Base-by-base conservation (phyloP, 2,113 vertebrate genomes). In the Lonchura striata region DNA sequence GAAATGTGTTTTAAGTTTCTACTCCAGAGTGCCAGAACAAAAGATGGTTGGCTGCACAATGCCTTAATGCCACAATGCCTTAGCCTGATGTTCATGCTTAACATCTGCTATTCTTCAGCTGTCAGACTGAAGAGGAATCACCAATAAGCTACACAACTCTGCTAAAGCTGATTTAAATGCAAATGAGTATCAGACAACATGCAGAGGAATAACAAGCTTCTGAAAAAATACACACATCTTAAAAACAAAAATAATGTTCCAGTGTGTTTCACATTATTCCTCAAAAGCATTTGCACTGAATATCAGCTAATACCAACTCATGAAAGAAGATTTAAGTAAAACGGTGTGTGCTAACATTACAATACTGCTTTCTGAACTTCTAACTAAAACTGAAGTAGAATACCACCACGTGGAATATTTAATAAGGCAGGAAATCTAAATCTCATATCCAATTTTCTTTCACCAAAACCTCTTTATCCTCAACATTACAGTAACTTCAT, bases 401-500 rank as follows among this genome's bases (percentile, higher is more conserved):
- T 8, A 88, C 11, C 28, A 68, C 23, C 64, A 56, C 39, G 65
- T 90, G 46, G 86, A 86, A 93, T 88, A 88, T 78, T 94, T 94
- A 66, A 93, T 91, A 71, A 77, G 53, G 77, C 91, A 91, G 50
- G 53, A 92, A 94, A 94, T 71, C 53, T 63, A 61, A 70, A 66
- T 61, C 54, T 77, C 88, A 41, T 39, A 81, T 81, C 88, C 86
- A 86, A 52, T 88, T 94, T 97, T 92, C 88, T 97, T 93, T 97
- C 94, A 95, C 80, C 80, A 93, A 95, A 95, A 83, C 44, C 79
- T 93, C 80, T 93, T 95, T 94, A 96, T 92, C 80, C 88, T 94
- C 80, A 70, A 77, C 24, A 74, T 66, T 63, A 92, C 79, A 96
- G 82, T 92, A 97, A 92, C 60, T 76, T 92, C 82, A 92, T 77